Conservation (phyloP, 2,113 vertebrate genomes). For the Genyomyrus donnyi region DNA sequence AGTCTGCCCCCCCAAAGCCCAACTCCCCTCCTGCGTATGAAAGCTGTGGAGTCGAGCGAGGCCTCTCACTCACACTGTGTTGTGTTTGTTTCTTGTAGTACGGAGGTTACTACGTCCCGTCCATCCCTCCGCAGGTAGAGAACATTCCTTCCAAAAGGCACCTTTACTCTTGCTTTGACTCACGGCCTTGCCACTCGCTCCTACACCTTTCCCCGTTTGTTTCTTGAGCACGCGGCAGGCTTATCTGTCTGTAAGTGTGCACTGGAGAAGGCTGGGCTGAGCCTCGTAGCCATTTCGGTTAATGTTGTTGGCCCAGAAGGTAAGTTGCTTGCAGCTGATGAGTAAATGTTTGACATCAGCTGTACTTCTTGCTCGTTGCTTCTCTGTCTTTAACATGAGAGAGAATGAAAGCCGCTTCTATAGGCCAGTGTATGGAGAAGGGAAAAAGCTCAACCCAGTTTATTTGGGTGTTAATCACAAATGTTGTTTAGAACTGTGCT, state of each 20-base stretch:
- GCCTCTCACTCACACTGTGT: slow-evolving; percentile 39
- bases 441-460: neutral
- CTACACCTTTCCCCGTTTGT: neutral
- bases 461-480: neutral
- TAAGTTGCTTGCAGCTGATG: neutral
- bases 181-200: neutral
- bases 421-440: neutral
- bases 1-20: neutral
- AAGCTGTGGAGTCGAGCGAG: slow-evolving; percentile 31
- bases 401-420: neutral
- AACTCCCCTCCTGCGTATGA: slow-evolving; percentile 30
- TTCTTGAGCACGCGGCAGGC: neutral
- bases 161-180: slow-evolving; percentile 5
- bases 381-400: neutral
- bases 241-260: neutral
- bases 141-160: slow-evolving; percentile 29
- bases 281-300: neutral
- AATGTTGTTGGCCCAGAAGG: neutral
- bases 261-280: neutral
- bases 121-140: slow-evolving; percentile 50
- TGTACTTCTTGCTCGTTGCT: neutral
- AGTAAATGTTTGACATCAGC: neutral
- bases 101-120: slow-evolving; percentile 51
- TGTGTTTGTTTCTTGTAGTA: slow-evolving; percentile 53
- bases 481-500: neutral